Percentiles rank a stretch among this genome's conserved stretches.
Evolutionary conservation across 2,888 invertebrate species (phyloP).

Genomic region (Troides aeacus): DNA sequence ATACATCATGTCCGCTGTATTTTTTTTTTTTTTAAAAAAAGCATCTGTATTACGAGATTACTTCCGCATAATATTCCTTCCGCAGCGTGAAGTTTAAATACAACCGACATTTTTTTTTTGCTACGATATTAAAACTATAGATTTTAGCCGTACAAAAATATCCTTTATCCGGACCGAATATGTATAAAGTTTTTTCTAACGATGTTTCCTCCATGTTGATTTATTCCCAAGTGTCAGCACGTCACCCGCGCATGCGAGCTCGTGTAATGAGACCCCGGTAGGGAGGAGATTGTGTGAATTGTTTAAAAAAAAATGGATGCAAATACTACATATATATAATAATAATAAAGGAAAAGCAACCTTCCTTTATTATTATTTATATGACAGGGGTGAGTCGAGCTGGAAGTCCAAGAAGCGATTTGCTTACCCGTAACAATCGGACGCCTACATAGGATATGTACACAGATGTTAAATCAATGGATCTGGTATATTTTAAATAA

Average conservation of each 20-base stretch:
- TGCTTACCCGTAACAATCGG: too few relatives aligned
- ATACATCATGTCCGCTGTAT: too few relatives aligned
- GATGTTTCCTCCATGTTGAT: slow-evolving; percentile 28
- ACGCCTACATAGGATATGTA: too few relatives aligned
- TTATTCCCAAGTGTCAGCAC: slow-evolving; percentile 30
- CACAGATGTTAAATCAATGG: too few relatives aligned
- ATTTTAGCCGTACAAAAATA: slow-evolving; percentile 20
- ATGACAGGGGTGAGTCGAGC: too few relatives aligned
- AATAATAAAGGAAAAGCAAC: too few relatives aligned
- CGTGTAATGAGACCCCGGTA: slow-evolving; percentile 28
- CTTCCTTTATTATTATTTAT: background rate
- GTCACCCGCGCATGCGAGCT: slow-evolving; percentile 24
- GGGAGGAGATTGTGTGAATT: slow-evolving; percentile 20
- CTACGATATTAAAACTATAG: slow-evolving; percentile 24
- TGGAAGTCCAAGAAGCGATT: too few relatives aligned
- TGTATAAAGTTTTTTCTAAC: slow-evolving; percentile 29
- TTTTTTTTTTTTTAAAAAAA: too few relatives aligned
- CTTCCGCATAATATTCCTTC: too few relatives aligned
- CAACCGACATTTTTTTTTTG: background rate
- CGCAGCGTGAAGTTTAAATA: too few relatives aligned
- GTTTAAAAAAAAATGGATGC: background rate
- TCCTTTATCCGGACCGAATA: slow-evolving; percentile 13
- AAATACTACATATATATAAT: background rate
- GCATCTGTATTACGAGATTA: too few relatives aligned
- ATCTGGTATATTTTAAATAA: too few relatives aligned